Evolutionary conservation across 2,113 vertebrate genomes (phyloP).

Genomic region (Brachypteracias leptosomus): DNA sequence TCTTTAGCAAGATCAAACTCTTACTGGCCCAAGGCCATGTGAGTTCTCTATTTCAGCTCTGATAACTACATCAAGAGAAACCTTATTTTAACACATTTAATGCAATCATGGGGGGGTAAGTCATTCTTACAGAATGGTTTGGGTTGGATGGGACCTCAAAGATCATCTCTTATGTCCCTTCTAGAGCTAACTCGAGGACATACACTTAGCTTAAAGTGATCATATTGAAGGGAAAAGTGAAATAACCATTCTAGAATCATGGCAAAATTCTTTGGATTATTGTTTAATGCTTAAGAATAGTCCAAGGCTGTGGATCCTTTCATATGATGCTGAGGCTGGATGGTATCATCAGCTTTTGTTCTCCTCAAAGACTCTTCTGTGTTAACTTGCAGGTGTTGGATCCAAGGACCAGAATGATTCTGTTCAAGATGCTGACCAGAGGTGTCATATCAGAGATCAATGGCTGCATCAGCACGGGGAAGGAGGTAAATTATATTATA

Average conservation of each 20-base stretch:
- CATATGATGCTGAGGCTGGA: neutral
- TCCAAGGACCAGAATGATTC: constrained; percentile 94
- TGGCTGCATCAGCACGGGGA: constrained; percentile 97
- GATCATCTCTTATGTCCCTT: neutral
- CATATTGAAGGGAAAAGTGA: neutral
- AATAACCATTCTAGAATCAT: neutral
- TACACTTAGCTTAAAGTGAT: neutral
- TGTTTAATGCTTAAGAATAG: neutral
- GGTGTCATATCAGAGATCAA: constrained; percentile 91
- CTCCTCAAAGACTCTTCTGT: neutral
- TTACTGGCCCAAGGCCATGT: neutral
- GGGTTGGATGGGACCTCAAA: too few relatives aligned
- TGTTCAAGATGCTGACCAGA: constrained; percentile 95
- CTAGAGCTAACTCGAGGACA: neutral
- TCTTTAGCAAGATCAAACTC: neutral
- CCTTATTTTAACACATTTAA: neutral
- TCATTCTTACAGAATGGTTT: neutral
- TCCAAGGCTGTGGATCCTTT: neutral
- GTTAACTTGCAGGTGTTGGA: constrained; percentile 84
- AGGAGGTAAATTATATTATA: constrained; percentile 81
- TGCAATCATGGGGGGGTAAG: neutral
- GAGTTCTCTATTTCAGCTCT: neutral
- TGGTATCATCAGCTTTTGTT: neutral
- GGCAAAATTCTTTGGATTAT: neutral
- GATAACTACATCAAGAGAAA: neutral